Conservation (phyloP, 1,140 invertebrate species). For the Sycophaga agraensis region DNA sequence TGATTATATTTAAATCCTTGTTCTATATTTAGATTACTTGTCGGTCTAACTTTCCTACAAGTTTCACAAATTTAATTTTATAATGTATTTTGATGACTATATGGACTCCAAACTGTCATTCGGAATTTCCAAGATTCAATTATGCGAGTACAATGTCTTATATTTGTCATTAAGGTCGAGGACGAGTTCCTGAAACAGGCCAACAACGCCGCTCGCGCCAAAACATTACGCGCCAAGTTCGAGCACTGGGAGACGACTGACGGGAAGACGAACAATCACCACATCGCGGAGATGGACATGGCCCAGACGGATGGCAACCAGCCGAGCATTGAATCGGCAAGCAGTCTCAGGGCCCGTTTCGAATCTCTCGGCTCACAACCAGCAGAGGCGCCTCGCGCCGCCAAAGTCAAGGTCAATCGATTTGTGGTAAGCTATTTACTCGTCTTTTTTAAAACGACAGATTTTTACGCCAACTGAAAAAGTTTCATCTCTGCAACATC, state of each 20-base stretch:
- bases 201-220: constrained; percentile 79
- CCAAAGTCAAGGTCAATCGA: constrained; percentile 75
- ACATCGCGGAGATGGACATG: constrained; percentile 55
- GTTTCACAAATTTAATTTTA: too few relatives aligned
- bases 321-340: constrained; percentile 74
- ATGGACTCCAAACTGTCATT: too few relatives aligned
- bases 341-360: constrained; percentile 78
- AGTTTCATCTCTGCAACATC: neutral
- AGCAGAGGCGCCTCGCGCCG: constrained; percentile 55
- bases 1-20: too few relatives aligned
- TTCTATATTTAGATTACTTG: too few relatives aligned
- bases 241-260: constrained; percentile 85
- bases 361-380: constrained; percentile 72
- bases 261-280: constrained; percentile 52
- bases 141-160: too few relatives aligned
- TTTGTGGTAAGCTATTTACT: constrained; percentile 89
- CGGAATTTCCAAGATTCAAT: too few relatives aligned
- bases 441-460: too few relatives aligned
- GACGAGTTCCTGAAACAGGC: constrained; percentile 69
- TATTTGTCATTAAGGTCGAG: too few relatives aligned
- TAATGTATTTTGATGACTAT: too few relatives aligned
- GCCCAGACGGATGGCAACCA: constrained; percentile 60
- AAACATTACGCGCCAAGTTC: constrained; percentile 85
- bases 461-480: too few relatives aligned
- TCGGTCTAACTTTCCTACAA: too few relatives aligned